Evolutionary conservation across 2,113 vertebrate species (phyloP), one percentile per base, ranked within the genome.

Genomic region (Sula dactylatra): DNA sequence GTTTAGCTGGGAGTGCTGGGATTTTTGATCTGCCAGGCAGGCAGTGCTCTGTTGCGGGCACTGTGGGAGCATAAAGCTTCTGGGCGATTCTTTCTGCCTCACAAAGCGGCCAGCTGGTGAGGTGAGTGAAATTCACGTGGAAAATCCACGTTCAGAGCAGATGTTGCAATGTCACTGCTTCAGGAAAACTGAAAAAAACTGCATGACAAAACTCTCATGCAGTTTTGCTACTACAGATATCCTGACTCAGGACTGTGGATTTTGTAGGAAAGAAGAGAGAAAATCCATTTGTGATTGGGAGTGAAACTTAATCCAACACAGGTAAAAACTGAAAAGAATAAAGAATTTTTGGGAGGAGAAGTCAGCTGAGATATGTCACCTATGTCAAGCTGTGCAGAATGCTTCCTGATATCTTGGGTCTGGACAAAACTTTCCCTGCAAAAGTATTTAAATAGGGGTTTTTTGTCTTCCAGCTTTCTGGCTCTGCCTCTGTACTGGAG

Each of bases 1-100:
- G 4, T 71, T 83, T 62, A 32, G 8, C 21, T 79, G 50, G 24
- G 11, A 82, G 15, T 26, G 17, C 8, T 24, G 7, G 42, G 71
- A 25, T 11, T 71, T 54, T 49, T 70, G 10, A 40, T 21, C 10
- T 27, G n/a, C 61, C 18, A 34, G 62, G 34, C 29, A 56, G 70
- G 20, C 42, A 83, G 27, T 0, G 0, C 31, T 45, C 6, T 14
- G 29, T n/a, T 25, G 27, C 0, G 1, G 36, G 45, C 58, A 34
- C 7, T 2, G 1, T 3, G 12, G 40, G 19, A 72, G 22, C 12
- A 31, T 31, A 27, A 72, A 61, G 20, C 40, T 76, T 56, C 44
- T 31, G 24, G 3, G 58, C 38, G 34, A 32, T 64, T 52, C 69
- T 25, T 27, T 40, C 44, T 36, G 25, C 58, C 21, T 52, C 4